Conservation (phyloP, 2,113 vertebrate genomes). For the Marmota flaviventris region DNA sequence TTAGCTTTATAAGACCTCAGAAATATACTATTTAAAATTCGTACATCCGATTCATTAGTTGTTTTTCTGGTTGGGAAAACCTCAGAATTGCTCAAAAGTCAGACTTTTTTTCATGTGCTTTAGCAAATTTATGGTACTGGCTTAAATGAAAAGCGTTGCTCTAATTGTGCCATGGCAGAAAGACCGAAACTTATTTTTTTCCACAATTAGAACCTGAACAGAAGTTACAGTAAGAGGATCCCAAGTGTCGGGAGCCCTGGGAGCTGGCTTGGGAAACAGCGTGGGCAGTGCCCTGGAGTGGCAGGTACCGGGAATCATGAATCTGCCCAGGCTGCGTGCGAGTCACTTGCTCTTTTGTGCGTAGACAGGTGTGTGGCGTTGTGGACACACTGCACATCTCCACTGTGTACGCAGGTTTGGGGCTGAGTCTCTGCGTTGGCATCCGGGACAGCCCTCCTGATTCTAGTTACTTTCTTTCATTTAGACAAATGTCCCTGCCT, state of each 20-base stretch:
- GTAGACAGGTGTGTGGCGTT: neutral
- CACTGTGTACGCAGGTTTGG: neutral
- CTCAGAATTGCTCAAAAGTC: neutral
- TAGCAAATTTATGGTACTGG: neutral
- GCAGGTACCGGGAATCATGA: neutral
- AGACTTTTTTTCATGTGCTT: neutral
- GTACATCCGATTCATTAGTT: neutral
- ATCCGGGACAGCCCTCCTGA: neutral
- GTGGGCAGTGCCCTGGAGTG: neutral
- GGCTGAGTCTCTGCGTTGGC: neutral
- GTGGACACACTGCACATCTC: neutral
- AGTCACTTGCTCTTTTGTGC: too few species aligned
- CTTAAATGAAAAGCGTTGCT: neutral
- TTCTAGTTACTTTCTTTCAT: neutral
- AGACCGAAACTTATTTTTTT: neutral
- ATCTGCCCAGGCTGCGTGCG: rapidly evolving
- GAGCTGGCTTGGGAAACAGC: too few species aligned
- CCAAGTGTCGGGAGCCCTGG: neutral
- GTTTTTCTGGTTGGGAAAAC: neutral
- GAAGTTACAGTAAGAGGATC: neutral
- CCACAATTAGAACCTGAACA: neutral
- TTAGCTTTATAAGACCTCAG: neutral
- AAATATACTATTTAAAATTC: neutral
- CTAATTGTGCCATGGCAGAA: neutral
- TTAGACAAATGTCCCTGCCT: neutral